These are phyloP conservation scores for Calameuta pallipes DNA, from an alignment of 2,888 invertebrate species.

Conservation along the genomic window DNA sequence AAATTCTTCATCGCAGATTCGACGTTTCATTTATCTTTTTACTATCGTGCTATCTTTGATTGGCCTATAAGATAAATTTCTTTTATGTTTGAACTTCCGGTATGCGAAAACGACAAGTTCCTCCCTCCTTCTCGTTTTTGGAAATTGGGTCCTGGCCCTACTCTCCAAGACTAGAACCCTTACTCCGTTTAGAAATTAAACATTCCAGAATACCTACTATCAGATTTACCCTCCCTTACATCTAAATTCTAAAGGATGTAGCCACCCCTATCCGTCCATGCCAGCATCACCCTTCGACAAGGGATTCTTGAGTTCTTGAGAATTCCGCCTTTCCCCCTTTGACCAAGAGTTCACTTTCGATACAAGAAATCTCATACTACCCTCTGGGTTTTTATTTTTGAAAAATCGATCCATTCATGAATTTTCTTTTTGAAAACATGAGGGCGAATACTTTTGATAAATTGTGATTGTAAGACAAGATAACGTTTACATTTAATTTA, in stretches of 20 bases:
- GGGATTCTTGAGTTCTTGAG: neutral
- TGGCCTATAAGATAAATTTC: neutral
- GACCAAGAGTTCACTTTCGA: neutral
- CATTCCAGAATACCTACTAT: neutral
- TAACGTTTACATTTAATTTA: neutral
- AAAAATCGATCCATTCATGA: neutral
- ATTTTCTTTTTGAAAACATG: neutral
- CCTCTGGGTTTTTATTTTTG: neutral
- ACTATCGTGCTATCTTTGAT: neutral
- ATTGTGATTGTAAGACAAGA: neutral
- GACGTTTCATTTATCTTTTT: too few species aligned
- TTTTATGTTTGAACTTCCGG: neutral
- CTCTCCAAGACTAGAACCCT: neutral
- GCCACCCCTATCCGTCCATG: neutral
- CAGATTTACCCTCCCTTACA: neutral
- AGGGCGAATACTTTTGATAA: neutral
- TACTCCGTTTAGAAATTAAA: neutral
- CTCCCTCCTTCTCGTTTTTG: neutral
- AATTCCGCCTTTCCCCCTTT: neutral
- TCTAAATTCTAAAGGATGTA: neutral
- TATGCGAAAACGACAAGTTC: neutral
- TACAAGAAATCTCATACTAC: neutral
- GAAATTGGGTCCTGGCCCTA: neutral
- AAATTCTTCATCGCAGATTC: too few species aligned
- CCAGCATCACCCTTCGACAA: neutral